Conservation (phyloP, 2,888 invertebrate species). For the Allolobophora icterica region DNA sequence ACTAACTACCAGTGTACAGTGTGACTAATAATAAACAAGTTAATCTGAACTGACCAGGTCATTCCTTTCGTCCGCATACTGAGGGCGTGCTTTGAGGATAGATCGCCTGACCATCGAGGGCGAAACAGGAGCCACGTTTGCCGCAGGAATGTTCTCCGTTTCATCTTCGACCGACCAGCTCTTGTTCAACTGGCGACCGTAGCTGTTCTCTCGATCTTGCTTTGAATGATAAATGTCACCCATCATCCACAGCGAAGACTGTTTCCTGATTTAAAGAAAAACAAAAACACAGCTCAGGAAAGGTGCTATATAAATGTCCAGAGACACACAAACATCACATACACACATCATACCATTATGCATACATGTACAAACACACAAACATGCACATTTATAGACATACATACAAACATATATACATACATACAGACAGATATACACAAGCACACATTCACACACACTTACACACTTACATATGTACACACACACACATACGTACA, state of each 20-base stretch:
- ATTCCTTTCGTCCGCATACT: background rate
- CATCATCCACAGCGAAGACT: conserved; percentile 7
- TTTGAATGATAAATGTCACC: background rate
- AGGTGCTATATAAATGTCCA: too few species aligned
- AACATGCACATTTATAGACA: too few species aligned
- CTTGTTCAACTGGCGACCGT: background rate
- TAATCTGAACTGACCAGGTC: background rate
- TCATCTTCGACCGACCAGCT: background rate
- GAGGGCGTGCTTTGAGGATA: conserved; percentile 18
- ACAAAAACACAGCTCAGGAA: background rate
- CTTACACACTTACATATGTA: too few species aligned
- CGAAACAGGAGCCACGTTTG: background rate
- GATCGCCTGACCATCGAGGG: background rate
- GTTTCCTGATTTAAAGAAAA: background rate
- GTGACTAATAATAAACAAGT: background rate
- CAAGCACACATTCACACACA: too few species aligned
- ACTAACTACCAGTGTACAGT: background rate
- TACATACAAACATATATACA: too few species aligned
- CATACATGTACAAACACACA: too few species aligned
- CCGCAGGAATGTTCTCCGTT: background rate
- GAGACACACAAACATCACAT: too few species aligned
- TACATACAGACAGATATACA: too few species aligned
- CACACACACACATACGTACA: background rate
- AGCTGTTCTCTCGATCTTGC: background rate
- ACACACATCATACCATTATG: too few species aligned